phyloP scores from a whole-genome alignment of 2,888 invertebrate genomes.

The Zaprionus bogoriensis region DNA sequence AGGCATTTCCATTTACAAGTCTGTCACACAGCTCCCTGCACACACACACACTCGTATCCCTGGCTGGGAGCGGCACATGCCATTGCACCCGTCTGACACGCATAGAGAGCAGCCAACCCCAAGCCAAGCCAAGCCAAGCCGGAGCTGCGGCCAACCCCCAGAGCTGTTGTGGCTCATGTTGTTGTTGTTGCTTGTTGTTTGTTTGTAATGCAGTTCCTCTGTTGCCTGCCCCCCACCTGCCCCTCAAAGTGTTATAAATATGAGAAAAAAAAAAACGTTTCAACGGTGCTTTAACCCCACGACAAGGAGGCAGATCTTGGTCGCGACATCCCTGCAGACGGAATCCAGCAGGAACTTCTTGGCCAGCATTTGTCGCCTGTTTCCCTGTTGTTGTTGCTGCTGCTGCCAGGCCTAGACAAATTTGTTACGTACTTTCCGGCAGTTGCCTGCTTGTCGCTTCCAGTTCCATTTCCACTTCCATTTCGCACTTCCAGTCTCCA shows the following conservation, averaged over 20 bases:
- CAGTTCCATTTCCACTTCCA: conserved; percentile 13
- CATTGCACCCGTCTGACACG: conserved; percentile 43
- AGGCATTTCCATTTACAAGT: conserved; percentile 33
- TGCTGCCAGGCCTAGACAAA: conserved; percentile 40
- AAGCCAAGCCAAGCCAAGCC: conserved; percentile 13
- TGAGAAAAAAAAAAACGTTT: conserved; percentile 69
- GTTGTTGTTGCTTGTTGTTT: conserved; percentile 46
- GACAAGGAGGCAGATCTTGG: conserved; percentile 49
- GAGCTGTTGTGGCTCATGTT: conserved; percentile 19
- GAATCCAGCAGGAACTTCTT: conserved; percentile 11
- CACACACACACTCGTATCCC: too few species aligned
- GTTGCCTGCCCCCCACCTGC: neutral
- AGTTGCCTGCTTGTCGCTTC: neutral
- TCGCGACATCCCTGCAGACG: conserved; percentile 22
- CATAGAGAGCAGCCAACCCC: neutral
- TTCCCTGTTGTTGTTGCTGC: neutral
- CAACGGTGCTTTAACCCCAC: conserved; percentile 69
- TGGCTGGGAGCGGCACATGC: too few species aligned
- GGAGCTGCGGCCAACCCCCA: conserved; percentile 22
- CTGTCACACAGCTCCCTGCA: too few species aligned
- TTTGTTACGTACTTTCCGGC: conserved; percentile 55
- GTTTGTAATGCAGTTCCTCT: conserved; percentile 34
- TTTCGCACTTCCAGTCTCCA: too few species aligned
- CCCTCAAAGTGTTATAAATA: conserved; percentile 43
- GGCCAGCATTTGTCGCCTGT: conserved; percentile 52